phyloP scores from a whole-genome alignment of 2,797 vertebrate species.

The Coluber constrictor region DNA sequence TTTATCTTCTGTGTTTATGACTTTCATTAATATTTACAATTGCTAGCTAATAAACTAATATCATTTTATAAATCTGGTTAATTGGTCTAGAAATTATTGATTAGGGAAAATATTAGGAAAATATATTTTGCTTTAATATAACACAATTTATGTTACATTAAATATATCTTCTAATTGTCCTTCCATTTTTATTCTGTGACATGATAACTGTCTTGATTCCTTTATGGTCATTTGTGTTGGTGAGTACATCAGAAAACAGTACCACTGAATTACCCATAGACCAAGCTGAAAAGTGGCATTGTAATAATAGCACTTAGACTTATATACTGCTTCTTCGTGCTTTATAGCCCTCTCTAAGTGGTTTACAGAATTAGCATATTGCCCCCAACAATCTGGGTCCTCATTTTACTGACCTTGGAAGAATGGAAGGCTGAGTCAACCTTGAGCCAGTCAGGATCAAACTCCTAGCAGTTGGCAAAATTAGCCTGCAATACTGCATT shows the following conservation, averaged over 20 bases:
- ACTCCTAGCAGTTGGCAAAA: too few relatives aligned
- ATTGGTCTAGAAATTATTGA: constrained; percentile 45
- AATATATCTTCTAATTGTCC: constrained; percentile 46
- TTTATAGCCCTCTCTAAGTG: too few relatives aligned
- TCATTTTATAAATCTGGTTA: constrained; percentile 41
- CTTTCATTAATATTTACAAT: constrained; percentile 51
- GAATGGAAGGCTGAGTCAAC: too few relatives aligned
- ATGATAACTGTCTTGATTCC: neutral
- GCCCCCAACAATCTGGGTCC: too few relatives aligned
- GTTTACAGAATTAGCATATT: too few relatives aligned
- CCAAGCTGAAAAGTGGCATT: neutral
- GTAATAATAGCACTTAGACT: too few relatives aligned
- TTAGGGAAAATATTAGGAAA: neutral
- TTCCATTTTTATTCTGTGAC: neutral
- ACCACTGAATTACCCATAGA: neutral
- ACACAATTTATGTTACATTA: constrained; percentile 50
- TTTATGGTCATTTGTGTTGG: neutral
- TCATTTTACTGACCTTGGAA: too few relatives aligned
- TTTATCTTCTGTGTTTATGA: constrained; percentile 41
- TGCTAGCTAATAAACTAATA: constrained; percentile 39
- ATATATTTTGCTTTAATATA: constrained; percentile 29
- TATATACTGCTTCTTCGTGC: too few relatives aligned
- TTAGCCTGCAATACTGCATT: too few relatives aligned
- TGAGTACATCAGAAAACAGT: neutral
- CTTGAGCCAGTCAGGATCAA: too few relatives aligned